Conservation (phyloP, 2,797 vertebrate species). For the Podarcis siculus region DNA sequence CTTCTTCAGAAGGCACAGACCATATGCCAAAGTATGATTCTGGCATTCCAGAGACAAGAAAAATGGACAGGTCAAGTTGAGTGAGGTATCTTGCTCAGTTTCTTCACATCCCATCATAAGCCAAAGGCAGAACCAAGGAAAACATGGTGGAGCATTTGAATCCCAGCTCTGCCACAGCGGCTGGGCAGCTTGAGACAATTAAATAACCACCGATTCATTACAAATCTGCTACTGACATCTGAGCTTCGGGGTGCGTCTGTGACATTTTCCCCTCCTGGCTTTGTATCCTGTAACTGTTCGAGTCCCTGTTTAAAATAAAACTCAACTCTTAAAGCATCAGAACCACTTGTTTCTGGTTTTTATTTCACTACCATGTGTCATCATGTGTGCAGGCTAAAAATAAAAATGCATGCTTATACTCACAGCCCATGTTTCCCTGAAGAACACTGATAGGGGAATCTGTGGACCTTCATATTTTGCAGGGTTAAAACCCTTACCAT, state of each 20-base stretch:
- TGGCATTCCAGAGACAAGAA: neutral
- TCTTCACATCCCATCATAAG: no score
- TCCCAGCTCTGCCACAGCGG: neutral
- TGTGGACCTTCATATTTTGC: no score
- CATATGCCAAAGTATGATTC: neutral
- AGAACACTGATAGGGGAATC: no score
- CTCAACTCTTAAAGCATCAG: neutral
- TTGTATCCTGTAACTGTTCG: neutral
- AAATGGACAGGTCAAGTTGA: neutral
- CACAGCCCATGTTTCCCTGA: neutral
- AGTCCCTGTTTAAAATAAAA: neutral
- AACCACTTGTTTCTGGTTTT: neutral
- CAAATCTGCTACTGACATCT: neutral
- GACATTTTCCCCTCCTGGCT: no score
- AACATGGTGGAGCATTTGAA: no score
- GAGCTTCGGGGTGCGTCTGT: neutral
- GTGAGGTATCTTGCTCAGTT: neutral
- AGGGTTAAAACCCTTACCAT: no score
- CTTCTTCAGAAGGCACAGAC: neutral
- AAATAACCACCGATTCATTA: fast-evolving
- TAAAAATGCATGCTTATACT: neutral
- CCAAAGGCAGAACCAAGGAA: no score
- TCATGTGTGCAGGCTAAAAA: neutral
- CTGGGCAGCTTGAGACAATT: neutral
- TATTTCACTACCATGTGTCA: no score